A percentile compares a stretch with the other conserved stretches of the same genome.
These are phyloP conservation scores for Dusona sp. DNA, from an alignment of 2,888 invertebrate genomes.

Conservation along the genomic window DNA sequence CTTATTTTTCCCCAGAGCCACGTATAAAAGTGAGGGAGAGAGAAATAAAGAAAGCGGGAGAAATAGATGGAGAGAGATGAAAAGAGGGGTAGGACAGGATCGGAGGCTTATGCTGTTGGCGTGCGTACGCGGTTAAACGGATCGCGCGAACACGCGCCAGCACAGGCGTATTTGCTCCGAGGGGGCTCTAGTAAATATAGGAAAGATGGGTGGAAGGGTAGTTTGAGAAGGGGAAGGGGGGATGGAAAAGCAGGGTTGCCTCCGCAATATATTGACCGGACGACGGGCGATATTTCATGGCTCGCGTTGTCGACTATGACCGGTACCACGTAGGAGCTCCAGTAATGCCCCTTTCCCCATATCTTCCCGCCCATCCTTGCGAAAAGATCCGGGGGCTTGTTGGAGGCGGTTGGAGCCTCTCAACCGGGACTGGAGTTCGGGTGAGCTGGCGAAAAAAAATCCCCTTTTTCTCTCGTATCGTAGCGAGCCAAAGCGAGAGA, in stretches of 20 bases:
- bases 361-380: constrained; percentile 44
- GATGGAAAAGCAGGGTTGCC: constrained; percentile 59
- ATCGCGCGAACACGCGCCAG: constrained; percentile 70
- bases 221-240: background rate
- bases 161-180: constrained; percentile 33
- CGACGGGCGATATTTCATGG: constrained; percentile 73
- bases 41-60: constrained; percentile 2
- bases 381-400: constrained; percentile 7
- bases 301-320: constrained; percentile 71
- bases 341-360: constrained; percentile 60
- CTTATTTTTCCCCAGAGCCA: constrained; percentile 55
- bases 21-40: constrained; percentile 21
- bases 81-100: constrained; percentile 4
- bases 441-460: constrained; percentile 56
- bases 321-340: constrained; percentile 60
- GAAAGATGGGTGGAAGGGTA: background rate
- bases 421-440: constrained; percentile 35
- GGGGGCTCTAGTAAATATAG: constrained; percentile 22
- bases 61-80: background rate
- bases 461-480: constrained; percentile 39
- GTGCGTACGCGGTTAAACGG: constrained; percentile 70
- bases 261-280: constrained; percentile 76
- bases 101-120: constrained; percentile 63
- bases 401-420: constrained; percentile 2
- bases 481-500: background rate